Evolutionary conservation across 2,113 vertebrate species (phyloP).

Genomic region (Sialia sialis): DNA sequence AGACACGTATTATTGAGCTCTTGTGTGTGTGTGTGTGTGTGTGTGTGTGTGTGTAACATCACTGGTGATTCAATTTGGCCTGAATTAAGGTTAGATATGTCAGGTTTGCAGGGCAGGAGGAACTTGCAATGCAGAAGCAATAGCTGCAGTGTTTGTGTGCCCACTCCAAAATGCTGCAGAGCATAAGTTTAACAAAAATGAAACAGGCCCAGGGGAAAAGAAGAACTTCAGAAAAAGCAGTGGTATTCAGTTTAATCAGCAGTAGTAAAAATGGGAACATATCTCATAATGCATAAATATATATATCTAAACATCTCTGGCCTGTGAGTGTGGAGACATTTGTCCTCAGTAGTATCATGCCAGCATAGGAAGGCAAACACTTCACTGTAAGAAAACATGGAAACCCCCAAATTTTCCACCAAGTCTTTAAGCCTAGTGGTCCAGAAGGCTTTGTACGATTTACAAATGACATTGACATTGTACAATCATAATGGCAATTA

Average conservation of each 20-base stretch:
- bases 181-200: background rate
- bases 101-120: background rate
- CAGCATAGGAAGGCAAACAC: background rate
- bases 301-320: background rate
- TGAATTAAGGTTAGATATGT: background rate
- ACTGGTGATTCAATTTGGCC: background rate
- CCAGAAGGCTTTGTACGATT: background rate
- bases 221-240: background rate
- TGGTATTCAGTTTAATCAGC: background rate
- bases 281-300: background rate
- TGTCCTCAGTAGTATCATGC: background rate
- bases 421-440: background rate
- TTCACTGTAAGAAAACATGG: background rate
- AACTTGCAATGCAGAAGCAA: background rate
- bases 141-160: background rate
- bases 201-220: background rate
- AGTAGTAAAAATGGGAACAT: background rate
- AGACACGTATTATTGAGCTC: background rate
- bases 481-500: background rate
- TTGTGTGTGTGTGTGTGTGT: background rate
- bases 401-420: background rate
- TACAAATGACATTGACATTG: no score
- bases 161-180: background rate
- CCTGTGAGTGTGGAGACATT: background rate
- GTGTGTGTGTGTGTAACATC: background rate